These are phyloP conservation scores for Hippocampus zosterae DNA, from an alignment of 2,113 vertebrate genomes.

Conservation along the genomic window DNA sequence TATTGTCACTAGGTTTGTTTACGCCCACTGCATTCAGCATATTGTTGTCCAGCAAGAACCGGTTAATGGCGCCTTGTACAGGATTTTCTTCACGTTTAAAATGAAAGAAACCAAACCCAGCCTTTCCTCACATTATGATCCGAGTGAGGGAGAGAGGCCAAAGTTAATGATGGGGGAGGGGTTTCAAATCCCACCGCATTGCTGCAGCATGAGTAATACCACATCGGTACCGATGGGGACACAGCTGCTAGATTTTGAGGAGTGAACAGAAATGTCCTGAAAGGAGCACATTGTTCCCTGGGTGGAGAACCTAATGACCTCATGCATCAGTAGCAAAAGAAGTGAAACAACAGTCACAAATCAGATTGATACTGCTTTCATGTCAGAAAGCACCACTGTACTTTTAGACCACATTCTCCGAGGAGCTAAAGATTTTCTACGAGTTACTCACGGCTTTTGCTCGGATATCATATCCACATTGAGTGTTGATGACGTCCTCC, in stretches of 20 bases:
- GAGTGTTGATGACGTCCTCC: constrained; percentile 99
- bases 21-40: constrained; percentile 14
- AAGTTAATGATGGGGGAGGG: constrained; percentile 47
- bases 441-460: constrained; percentile 84
- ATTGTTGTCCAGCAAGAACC: constrained; percentile 17
- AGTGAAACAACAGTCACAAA: background rate
- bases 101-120: constrained; percentile 40
- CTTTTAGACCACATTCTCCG: background rate
- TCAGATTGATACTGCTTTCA: constrained; percentile 6
- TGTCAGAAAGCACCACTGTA: background rate
- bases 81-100: constrained; percentile 29
- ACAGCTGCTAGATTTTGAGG: constrained; percentile 47
- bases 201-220: constrained; percentile 65
- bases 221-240: constrained; percentile 44
- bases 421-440: background rate
- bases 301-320: constrained; percentile 49
- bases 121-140: constrained; percentile 45
- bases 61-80: background rate
- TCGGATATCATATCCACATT: constrained; percentile 96
- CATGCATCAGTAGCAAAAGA: constrained; percentile 31
- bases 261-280: constrained; percentile 26
- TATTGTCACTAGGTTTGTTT: background rate
- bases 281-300: constrained; percentile 39
- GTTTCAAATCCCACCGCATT: constrained; percentile 42
- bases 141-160: constrained; percentile 36